Base-by-base conservation (phyloP, 2,888 invertebrate genomes). In the Brachyptera putata region DNA sequence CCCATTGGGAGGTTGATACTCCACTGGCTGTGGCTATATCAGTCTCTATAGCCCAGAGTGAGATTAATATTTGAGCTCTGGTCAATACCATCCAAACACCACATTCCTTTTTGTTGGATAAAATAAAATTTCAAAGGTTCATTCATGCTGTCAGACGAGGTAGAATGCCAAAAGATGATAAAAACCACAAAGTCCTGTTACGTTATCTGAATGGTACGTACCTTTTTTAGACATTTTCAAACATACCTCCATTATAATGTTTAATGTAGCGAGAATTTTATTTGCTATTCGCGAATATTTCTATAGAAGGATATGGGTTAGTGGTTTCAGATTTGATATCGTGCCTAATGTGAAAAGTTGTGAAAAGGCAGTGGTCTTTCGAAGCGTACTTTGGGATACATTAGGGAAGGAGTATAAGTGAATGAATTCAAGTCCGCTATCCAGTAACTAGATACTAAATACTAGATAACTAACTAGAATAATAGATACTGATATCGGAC, bases 91-190 rank as follows among this genome's bases (percentile, higher is more conserved):
- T 25, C 26, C 13, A n/a, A 3, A 50, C 18, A 21, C 24, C n/a
- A 25, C 49, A n/a, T 41, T 9, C 49, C 5, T 26, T 50, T 50
- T 50, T 14, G 4, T 22, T 26, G 26, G 30, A 50, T 50, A 26
- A 30, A 50, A 26, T 50, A 30, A 50, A 50, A 41, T 41, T 50
- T n/a, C 49, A 50, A 50, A 50, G 49, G 30, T 30, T 50, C 26
- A 26, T 50, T 50, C 26, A 50, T 14, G 50, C 26, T 50, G 41
- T 50, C 26, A 50, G 49, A 26, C 26, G n/a, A n/a, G n/a, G n/a
- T n/a, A n/a, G n/a, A n/a, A n/a, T n/a, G 49, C 25, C 41, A 41
- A 41, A 16, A 16, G 16, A 21, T 21, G 41, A 41, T 41, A 41
- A 21, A 16, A 41, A 4, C 16, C 11, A 18, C 41, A 41, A 41